Evolutionary conservation across 2,113 vertebrate genomes (phyloP).

Genomic region (Pseudonaja textilis): DNA sequence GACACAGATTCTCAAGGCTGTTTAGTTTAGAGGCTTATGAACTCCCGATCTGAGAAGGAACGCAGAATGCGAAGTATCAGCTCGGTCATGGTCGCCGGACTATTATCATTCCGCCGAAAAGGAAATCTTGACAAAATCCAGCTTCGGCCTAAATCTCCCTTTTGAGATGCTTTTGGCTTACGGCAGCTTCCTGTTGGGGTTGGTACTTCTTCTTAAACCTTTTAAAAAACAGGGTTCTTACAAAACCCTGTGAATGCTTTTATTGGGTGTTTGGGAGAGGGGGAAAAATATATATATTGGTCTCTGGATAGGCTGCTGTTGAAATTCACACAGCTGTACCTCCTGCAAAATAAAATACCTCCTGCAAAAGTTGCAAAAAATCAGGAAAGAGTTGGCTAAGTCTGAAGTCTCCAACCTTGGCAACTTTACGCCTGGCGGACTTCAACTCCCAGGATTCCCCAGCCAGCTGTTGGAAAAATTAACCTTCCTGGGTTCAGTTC

Average conservation of each 20-base stretch:
- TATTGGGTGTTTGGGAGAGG: no score
- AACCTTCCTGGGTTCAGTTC: no score
- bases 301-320: neutral
- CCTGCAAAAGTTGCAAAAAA: neutral
- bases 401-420: no score
- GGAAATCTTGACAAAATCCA: neutral
- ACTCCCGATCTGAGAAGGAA: conserved; percentile 4
- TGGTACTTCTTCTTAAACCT: neutral
- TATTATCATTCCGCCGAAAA: neutral
- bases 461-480: no score
- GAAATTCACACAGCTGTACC: neutral
- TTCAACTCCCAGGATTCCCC: no score
- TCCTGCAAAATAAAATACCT: no score
- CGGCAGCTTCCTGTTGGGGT: neutral
- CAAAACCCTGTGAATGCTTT: neutral
- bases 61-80: neutral
- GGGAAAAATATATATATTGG: accelerated
- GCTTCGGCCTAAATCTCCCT: neutral
- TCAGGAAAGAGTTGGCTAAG: neutral
- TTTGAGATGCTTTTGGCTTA: neutral
- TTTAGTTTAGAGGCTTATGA: neutral
- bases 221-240: neutral
- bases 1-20: neutral
- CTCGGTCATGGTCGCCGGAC: neutral
- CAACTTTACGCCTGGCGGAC: no score